These are phyloP conservation scores for Dysmachus trigonus DNA, from an alignment of 2,888 invertebrate genomes.

Conservation along the genomic window DNA sequence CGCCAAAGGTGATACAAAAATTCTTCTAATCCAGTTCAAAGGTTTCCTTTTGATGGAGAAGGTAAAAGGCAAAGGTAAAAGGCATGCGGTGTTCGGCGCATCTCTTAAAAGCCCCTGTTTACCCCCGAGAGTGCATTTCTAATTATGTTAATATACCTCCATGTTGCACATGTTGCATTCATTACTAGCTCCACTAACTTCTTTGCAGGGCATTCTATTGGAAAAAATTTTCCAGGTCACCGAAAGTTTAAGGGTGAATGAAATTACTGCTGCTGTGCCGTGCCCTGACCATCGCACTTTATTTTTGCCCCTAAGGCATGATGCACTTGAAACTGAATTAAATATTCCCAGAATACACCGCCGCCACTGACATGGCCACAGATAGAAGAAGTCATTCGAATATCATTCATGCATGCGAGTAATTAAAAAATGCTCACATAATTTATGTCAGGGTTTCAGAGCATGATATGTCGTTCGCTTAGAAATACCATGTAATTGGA, in stretches of 20 bases:
- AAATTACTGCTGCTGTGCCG: not conserved
- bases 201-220: not conserved
- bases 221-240: not conserved
- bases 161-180: not conserved
- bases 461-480: not conserved
- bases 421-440: not conserved
- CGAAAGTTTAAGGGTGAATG: not conserved
- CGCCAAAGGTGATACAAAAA: not conserved
- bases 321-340: not conserved
- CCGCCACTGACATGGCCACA: not conserved
- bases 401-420: not conserved
- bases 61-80: not conserved
- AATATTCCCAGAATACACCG: not conserved
- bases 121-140: not conserved
- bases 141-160: not conserved
- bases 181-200: not conserved
- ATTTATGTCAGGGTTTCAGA: not conserved
- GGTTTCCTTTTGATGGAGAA: not conserved
- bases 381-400: not conserved
- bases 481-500: not conserved
- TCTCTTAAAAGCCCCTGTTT: not conserved
- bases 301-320: not conserved
- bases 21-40: not conserved
- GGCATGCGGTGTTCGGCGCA: not conserved
- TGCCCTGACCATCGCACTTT: not conserved